phyloP scores from a whole-genome alignment of 37 sponge, comb jelly and placozoan genomes.

The Cladorhizidae sp. region DNA sequence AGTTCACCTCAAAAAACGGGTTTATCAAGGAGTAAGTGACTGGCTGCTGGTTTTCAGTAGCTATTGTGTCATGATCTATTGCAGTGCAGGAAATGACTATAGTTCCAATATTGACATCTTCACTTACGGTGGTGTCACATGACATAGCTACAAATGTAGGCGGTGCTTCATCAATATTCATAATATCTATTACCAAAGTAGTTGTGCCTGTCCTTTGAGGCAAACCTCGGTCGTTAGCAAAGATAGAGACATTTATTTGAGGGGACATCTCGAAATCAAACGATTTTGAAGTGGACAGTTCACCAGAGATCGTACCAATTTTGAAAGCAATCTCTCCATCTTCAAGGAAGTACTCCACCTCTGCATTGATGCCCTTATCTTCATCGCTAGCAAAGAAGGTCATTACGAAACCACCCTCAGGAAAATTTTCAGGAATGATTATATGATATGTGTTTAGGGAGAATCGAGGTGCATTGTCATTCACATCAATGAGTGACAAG shows the following conservation, averaged over 20 bases:
- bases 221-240: slow-evolving; percentile 40
- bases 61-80: slow-evolving; percentile 22
- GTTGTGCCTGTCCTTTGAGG: slow-evolving; percentile 13
- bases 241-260: slow-evolving; percentile 21
- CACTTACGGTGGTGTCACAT: not conserved
- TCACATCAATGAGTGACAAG: slow-evolving; percentile 52
- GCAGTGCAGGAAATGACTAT: slow-evolving; percentile 11
- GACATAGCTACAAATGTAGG: slow-evolving; percentile 8
- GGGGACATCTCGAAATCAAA: slow-evolving; percentile 47
- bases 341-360: slow-evolving; percentile 23
- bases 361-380: slow-evolving; percentile 55
- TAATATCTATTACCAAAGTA: slow-evolving; percentile 27
- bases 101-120: not conserved
- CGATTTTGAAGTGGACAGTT: not conserved
- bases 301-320: not conserved
- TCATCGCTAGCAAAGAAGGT: slow-evolving; percentile 24
- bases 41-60: not conserved
- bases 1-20: slow-evolving; percentile 20
- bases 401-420: not conserved
- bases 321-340: not conserved
- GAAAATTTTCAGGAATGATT: slow-evolving; percentile 4
- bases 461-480: slow-evolving; percentile 74
- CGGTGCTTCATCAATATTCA: slow-evolving; percentile 58
- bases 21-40: slow-evolving; percentile 53
- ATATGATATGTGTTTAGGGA: not conserved